Evolutionary conservation across 2,888 invertebrate genomes (phyloP).

Genomic region (Autographa pulchrina): DNA sequence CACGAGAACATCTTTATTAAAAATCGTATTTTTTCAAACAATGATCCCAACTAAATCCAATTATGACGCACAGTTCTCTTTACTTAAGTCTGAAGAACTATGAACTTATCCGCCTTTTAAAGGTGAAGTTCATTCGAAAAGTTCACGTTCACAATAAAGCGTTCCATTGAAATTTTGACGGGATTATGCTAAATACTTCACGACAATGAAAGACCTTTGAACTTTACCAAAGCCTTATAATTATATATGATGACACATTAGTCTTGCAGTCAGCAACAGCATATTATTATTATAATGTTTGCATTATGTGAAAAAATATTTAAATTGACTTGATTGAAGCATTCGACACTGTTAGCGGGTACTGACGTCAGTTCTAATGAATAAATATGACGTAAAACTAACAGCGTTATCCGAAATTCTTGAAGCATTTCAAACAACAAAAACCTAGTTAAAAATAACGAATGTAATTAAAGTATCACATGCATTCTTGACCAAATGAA

Average conservation of each 20-base stretch:
- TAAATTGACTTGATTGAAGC: not conserved
- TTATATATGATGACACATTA: not conserved
- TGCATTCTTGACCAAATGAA: conserved; percentile 60
- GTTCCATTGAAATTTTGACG: conserved; percentile 34
- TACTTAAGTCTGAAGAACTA: conserved; percentile 37
- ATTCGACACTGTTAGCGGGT: conserved; percentile 2
- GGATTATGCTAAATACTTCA: conserved; percentile 45
- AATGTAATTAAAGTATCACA: conserved; percentile 40
- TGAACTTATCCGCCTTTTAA: conserved; percentile 52
- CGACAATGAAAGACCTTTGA: conserved; percentile 16
- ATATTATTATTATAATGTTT: conserved; percentile 4
- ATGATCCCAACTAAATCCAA: conserved; percentile 27
- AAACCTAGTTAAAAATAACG: conserved; percentile 26
- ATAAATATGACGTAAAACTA: conserved; percentile 10
- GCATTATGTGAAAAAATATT: not conserved
- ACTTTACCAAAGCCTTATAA: conserved; percentile 18
- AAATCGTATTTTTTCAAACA: not conserved
- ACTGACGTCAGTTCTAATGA: not conserved
- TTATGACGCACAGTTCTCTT: conserved; percentile 26
- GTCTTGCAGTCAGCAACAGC: not conserved
- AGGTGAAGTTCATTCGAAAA: conserved; percentile 60
- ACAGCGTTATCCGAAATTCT: not conserved
- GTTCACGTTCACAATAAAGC: conserved; percentile 51
- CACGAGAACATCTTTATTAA: conserved; percentile 17
- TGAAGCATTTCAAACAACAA: conserved; percentile 7